Evolutionary conservation across 2,888 invertebrate genomes (phyloP).

Genomic region (Coremacera marginata): DNA sequence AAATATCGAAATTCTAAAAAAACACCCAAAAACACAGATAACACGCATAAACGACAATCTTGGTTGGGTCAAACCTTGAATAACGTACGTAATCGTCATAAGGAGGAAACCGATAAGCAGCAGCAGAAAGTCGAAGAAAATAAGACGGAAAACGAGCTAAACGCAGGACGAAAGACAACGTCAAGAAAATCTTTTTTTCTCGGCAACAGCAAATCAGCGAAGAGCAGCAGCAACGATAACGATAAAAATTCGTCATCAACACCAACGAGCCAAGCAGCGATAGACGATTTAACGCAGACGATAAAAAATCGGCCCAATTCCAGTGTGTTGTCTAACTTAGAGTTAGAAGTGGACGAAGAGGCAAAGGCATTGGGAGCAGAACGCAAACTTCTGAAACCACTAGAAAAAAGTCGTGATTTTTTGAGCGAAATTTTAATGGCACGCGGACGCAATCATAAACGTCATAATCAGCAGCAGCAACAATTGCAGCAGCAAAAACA

Average conservation of each 20-base stretch:
- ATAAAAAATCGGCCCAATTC: slow-evolving; percentile 8
- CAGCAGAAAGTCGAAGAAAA: neutral
- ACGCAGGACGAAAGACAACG: neutral
- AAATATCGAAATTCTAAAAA: slow-evolving; percentile 49
- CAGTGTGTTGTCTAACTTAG: neutral
- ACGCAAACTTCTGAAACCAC: slow-evolving; percentile 49
- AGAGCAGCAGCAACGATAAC: slow-evolving; percentile 21
- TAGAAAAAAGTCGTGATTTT: slow-evolving; percentile 63
- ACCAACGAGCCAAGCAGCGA: neutral
- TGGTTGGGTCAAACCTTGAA: slow-evolving; percentile 48
- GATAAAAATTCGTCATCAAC: slow-evolving; percentile 5
- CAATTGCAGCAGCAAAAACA: slow-evolving; percentile 47
- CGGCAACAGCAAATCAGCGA: slow-evolving; percentile 5
- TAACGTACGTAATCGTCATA: slow-evolving; percentile 23
- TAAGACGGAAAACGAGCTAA: neutral
- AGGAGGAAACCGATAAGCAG: neutral
- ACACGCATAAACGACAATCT: slow-evolving; percentile 56
- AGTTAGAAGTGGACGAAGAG: neutral
- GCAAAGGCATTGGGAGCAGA: slow-evolving; percentile 24
- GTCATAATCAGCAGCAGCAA: slow-evolving; percentile 57
- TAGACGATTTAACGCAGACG: neutral
- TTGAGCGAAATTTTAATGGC: slow-evolving; percentile 67
- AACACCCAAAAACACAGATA: slow-evolving; percentile 26
- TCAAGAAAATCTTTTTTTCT: slow-evolving; percentile 30
- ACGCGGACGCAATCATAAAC: slow-evolving; percentile 68